phyloP scores from a whole-genome alignment of 1,140 invertebrate genomes.

The Rhopalosiphum maidis region DNA sequence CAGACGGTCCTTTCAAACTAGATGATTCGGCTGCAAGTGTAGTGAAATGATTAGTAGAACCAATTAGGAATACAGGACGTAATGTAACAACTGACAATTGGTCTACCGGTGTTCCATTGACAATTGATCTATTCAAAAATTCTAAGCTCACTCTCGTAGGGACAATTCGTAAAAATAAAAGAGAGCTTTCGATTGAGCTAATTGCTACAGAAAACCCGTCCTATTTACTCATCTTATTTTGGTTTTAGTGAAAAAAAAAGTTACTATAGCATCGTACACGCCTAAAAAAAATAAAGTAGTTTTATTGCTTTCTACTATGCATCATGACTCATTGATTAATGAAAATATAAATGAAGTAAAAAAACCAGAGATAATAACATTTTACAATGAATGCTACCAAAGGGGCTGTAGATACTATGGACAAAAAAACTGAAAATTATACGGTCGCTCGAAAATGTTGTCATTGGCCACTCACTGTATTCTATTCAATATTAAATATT shows the following conservation, averaged over 20 bases:
- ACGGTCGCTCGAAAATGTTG: not conserved
- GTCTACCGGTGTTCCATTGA: not conserved
- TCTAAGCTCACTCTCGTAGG: not conserved
- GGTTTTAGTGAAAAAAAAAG: slow-evolving; percentile 14
- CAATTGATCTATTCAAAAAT: not conserved
- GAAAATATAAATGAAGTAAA: not conserved
- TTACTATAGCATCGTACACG: not conserved
- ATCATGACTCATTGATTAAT: not conserved
- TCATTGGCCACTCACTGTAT: not conserved
- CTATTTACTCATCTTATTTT: slow-evolving; percentile 14
- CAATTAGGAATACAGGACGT: slow-evolving; percentile 60
- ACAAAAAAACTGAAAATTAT: slow-evolving; percentile 7
- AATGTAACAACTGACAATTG: slow-evolving; percentile 59
- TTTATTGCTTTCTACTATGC: not conserved
- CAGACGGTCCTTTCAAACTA: slow-evolving; percentile 61
- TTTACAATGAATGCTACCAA: not conserved
- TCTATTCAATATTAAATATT: slow-evolving; percentile 17
- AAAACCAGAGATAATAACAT: not conserved
- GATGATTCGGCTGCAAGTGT: slow-evolving; percentile 61
- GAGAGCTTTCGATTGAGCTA: not conserved
- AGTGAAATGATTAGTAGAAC: slow-evolving; percentile 59
- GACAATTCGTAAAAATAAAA: not conserved
- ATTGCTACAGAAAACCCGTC: not conserved
- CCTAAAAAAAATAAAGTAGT: slow-evolving; percentile 3
- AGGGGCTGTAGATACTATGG: not conserved